Percentiles rank a stretch among this genome's conserved stretches.
Evolutionary conservation across 2,113 vertebrate genomes (phyloP).

Genomic region (Caracal caracal): DNA sequence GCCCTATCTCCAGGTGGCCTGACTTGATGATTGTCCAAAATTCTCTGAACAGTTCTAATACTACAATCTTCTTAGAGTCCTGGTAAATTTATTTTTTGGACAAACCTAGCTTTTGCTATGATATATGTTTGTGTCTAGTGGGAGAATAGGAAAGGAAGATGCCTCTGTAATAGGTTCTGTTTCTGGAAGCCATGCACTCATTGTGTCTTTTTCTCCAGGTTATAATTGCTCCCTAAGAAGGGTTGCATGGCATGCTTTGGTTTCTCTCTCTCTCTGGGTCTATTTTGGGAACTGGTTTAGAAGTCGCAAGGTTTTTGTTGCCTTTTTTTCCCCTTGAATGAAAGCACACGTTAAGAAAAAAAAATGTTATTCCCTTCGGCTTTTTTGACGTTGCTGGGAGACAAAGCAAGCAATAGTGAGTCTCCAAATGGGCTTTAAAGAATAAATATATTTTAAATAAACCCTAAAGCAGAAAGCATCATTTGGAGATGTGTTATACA

Average conservation of each 20-base stretch:
- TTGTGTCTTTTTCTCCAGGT: constrained; percentile 60
- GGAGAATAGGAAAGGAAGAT: neutral
- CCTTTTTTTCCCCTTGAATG: constrained; percentile 32
- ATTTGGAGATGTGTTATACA: neutral
- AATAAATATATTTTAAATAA: constrained; percentile 76
- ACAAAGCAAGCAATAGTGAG: constrained; percentile 56
- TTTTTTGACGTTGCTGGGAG: constrained; percentile 71
- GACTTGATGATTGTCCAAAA: neutral
- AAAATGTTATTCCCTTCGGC: constrained; percentile 21
- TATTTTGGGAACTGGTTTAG: constrained; percentile 80
- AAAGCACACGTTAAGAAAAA: constrained; percentile 60
- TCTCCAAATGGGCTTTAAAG: constrained; percentile 67
- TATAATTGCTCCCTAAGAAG: constrained; percentile 84
- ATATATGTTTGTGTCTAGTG: neutral
- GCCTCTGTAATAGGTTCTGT: neutral
- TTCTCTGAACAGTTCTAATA: neutral
- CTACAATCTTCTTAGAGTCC: neutral
- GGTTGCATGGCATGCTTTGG: neutral
- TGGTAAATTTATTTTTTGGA: neutral
- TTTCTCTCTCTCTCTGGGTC: constrained; percentile 69
- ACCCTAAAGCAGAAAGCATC: constrained; percentile 51
- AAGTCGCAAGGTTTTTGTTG: constrained; percentile 47
- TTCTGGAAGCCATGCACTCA: neutral
- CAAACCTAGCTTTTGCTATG: neutral
- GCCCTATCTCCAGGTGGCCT: neutral